Conservation (phyloP, 2,888 invertebrate genomes). For the Acleris sparsana region DNA sequence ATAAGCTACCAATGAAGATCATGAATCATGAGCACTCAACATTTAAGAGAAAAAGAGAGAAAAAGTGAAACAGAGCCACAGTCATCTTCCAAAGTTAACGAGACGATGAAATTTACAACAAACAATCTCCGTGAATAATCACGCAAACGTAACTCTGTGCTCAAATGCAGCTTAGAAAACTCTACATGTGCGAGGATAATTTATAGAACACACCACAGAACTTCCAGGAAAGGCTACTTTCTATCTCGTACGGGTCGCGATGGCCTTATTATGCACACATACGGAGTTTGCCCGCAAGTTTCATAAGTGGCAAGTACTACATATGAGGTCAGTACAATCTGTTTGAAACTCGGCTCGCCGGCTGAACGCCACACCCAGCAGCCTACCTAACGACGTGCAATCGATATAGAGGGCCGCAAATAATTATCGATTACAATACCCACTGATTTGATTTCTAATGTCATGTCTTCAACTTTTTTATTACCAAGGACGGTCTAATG, state of each 20-base stretch:
- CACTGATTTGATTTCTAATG: no score
- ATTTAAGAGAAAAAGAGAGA: no score
- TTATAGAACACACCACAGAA: conserved; percentile 7
- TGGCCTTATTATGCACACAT: conserved; percentile 20
- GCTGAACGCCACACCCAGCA: conserved; percentile 9
- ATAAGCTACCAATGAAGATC: no score
- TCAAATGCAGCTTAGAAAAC: conserved; percentile 7
- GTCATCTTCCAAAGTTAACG: no score
- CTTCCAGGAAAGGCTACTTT: conserved; percentile 21
- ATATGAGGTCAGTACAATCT: conserved; percentile 17
- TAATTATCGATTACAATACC: conserved; percentile 14
- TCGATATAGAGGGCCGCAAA: conserved; percentile 26
- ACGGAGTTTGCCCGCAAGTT: conserved; percentile 13
- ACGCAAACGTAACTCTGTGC: neutral
- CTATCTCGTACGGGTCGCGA: conserved; percentile 14
- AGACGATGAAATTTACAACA: neutral
- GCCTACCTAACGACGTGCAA: neutral
- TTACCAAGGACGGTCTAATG: no score
- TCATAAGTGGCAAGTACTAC: conserved; percentile 6
- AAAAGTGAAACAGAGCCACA: no score
- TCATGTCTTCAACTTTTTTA: no score
- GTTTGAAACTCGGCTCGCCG: conserved; percentile 12
- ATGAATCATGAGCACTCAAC: no score
- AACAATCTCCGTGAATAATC: neutral
- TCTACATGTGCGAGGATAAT: conserved; percentile 15